Conservation (phyloP, 2,888 invertebrate genomes). For the Lysandra coridon region DNA sequence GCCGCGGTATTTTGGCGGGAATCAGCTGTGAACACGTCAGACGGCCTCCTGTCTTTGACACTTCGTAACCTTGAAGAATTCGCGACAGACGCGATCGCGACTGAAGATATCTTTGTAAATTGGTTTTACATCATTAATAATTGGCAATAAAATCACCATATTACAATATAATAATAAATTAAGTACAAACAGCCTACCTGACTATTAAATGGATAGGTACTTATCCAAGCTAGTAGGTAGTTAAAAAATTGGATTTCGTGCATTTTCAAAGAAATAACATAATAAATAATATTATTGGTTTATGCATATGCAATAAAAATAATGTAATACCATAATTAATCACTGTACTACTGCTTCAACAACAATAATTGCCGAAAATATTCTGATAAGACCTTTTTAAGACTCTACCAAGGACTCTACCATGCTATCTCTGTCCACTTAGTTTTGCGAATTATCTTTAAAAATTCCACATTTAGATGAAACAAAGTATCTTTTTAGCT, state of each 20-base stretch:
- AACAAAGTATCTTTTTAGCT: neutral
- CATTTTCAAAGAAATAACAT: too few species aligned
- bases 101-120: neutral
- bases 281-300: too few species aligned
- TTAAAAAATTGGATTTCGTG: too few species aligned
- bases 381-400: neutral
- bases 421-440: neutral
- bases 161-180: neutral
- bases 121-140: neutral
- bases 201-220: neutral
- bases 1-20: conserved; percentile 48
- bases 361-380: neutral
- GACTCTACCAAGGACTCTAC: neutral
- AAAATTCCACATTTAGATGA: neutral
- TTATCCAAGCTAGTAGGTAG: neutral
- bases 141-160: neutral
- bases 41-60: conserved; percentile 35
- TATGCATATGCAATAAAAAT: too few species aligned
- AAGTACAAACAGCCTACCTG: neutral
- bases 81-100: conserved; percentile 5
- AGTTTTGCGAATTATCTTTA: neutral
- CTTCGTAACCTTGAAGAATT: conserved; percentile 31
- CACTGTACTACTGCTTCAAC: neutral
- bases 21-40: conserved; percentile 49
- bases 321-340: too few species aligned